Evolutionary conservation across 2,113 vertebrate species (phyloP), one percentile per base, ranked within the genome.

Genomic region (Thalassoma bifasciatum): DNA sequence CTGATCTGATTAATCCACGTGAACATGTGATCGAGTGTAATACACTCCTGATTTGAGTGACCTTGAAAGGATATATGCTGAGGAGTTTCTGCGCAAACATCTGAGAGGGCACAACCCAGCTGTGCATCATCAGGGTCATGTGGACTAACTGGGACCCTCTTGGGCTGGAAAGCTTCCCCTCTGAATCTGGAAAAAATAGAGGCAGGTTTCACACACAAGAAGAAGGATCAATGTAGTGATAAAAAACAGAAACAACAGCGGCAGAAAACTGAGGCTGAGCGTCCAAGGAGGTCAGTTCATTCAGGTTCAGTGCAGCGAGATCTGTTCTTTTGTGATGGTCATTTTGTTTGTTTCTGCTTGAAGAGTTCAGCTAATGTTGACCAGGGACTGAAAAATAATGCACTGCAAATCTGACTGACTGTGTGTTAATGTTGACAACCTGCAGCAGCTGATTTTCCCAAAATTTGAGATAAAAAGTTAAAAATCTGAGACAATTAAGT

Each of bases 101-200:
- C 73, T 93, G 90, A 12, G 94, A 95, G 2, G 94, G 90, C 10
- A 95, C 92, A 0, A 95, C 92, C 94, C 94, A 95, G 62, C 90
- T 92, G 85, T 95, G 94, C 94, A 95, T 95, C 94, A 95, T 95
- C 82, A 95, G 86, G 61, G 92, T 93, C 93, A 95, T 94, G 56
- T 92, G 86, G 74, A 95, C 93, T 66, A 94, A 68, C 76, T 93
- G 93, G 36, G 90, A 84, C 10, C 90, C 91, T 82, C 87, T 81
- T 40, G 81, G 76, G 72, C 69, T 91, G 74, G 57, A 84, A 4
- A 92, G 61, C 70, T 89, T 93, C 37, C 94, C 94, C 23, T 95
- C 94, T 0, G 81, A 85, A 81, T 95, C 94, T 95, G 86, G 13
- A 23, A 82, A 66, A 79, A 10, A 36, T 8, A 83, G 51, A 37